These are phyloP conservation scores for Apeira syringaria DNA, from an alignment of 2,888 invertebrate species.

Conservation along the genomic window DNA sequence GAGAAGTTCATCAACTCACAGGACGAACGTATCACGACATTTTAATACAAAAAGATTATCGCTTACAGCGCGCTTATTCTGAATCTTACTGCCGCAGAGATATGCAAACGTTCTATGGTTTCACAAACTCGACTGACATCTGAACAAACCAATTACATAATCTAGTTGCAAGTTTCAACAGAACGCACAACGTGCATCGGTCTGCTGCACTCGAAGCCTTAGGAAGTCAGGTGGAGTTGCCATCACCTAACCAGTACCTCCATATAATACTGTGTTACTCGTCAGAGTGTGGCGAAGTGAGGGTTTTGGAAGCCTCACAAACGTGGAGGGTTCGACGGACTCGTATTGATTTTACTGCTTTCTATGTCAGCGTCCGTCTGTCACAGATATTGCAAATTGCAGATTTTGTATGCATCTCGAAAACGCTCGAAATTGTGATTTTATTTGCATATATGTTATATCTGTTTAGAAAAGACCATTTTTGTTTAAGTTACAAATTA, in stretches of 20 bases:
- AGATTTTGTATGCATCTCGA: background rate
- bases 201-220: slow-evolving; percentile 42
- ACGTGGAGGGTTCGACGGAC: slow-evolving; percentile 45
- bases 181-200: slow-evolving; percentile 27
- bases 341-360: slow-evolving; percentile 41
- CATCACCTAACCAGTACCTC: slow-evolving; percentile 28
- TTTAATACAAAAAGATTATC: no score
- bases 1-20: no score
- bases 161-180: slow-evolving; percentile 25
- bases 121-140: slow-evolving; percentile 2
- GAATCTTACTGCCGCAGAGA: no score
- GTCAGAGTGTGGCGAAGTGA: slow-evolving; percentile 5
- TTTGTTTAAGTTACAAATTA: no score
- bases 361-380: slow-evolving; percentile 19
- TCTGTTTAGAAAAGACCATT: no score
- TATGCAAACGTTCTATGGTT: slow-evolving; percentile 8
- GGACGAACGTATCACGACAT: no score
- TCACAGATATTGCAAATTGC: slow-evolving; percentile 14
- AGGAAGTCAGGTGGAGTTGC: slow-evolving; percentile 43
- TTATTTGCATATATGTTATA: no score
- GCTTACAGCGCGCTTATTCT: no score
- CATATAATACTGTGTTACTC: background rate
- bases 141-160: slow-evolving; percentile 13
- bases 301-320: slow-evolving; percentile 48
- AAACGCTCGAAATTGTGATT: no score